Percentiles rank a stretch among this genome's conserved stretches.
Evolutionary conservation across 2,113 vertebrate genomes (phyloP).

Genomic region (Corvus moneduloides): DNA sequence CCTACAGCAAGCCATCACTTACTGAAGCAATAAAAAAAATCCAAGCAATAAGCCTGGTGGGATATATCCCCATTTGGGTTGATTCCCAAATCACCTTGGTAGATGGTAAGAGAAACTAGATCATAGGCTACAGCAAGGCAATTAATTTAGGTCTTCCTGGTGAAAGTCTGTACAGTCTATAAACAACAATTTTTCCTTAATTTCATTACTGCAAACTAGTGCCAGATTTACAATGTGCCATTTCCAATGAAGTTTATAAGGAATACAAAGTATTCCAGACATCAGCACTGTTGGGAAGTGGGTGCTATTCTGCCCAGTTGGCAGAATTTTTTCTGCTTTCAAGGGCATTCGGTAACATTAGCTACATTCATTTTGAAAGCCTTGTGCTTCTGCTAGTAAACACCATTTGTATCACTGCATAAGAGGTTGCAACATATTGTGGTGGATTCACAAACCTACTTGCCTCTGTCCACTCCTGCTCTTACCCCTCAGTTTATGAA

Average conservation of each 20-base stretch:
- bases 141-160: neutral
- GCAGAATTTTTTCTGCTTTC: neutral
- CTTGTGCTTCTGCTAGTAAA: neutral
- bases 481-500: neutral
- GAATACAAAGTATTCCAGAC: neutral
- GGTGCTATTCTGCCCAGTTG: neutral
- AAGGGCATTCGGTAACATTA: neutral
- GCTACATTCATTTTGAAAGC: neutral
- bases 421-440: neutral
- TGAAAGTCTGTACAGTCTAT: neutral
- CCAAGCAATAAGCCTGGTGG: neutral
- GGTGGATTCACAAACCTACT: neutral
- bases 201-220: neutral
- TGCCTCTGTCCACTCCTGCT: neutral
- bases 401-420: neutral
- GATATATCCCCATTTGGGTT: neutral
- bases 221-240: neutral
- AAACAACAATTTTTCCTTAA: neutral
- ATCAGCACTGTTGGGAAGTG: neutral
- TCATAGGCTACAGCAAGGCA: neutral
- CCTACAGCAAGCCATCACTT: neutral
- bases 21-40: neutral
- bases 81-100: slow-evolving; percentile 6
- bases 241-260: neutral
- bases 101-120: neutral